Evolutionary conservation across 1,140 invertebrate species (phyloP), one percentile per base, ranked within the genome.

Genomic region (Leptopilina boulardi): DNA sequence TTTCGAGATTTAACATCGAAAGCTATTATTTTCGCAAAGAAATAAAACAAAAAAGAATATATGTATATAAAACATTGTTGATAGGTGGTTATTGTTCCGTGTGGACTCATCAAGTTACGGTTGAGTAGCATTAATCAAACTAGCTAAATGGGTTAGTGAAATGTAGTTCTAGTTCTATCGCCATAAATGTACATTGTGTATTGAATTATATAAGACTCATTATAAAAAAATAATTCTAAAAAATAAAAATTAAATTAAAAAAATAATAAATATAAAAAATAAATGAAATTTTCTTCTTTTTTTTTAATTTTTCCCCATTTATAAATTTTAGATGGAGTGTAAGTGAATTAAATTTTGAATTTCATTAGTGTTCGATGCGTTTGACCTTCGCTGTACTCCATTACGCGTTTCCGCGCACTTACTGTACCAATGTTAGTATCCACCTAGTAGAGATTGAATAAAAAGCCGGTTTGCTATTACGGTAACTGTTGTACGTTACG

Each of bases 401-500:
- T 30, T n/a, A 66, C 26, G 26, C 26, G 59, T 66, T 66, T 66
- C 38, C 54, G 72, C 4, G 42, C 21, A 73, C 13, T 51, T 34
- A 76, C 56, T 78, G 23, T 13, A 56, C 47, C 42, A 26, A 75
- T 71, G 71, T 42, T 75, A 82, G 76, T 47, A 79, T 15, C 70
- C 75, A 80, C 77, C 77, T 78, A 82, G 42, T 78, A 82, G 42
- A 71, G 66, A 71, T 59, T 42, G 75, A 78, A 73, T 76, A 77
- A 79, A 83, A 79, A 83, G 74, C 79, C 73, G 74, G 77, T 79
- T 51, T 77, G 80, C 79, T 76, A 80, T 83, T 81, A 77, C 79
- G 76, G 77, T 79, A 81, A 81, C 82, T 83, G 51, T 77, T 66
- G 77, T 77, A 76, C 74, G 77, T 81, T 66, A 76, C 74, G 76